Evolutionary conservation across 1,140 invertebrate species (phyloP).

Genomic region (Theocolax elegans): DNA sequence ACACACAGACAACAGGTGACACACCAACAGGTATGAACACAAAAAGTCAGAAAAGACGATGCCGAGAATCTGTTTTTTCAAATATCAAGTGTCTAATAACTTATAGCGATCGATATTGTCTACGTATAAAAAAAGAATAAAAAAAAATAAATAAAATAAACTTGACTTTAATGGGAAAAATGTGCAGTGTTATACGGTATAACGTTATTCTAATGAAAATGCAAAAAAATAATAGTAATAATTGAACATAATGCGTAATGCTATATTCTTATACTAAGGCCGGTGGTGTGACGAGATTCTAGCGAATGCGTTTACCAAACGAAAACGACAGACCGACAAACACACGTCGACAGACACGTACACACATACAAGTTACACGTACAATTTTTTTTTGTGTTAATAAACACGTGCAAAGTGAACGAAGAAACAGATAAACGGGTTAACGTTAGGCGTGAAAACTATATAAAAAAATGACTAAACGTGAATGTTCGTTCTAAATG

Average conservation of each 20-base stretch:
- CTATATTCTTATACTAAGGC: constrained; percentile 61
- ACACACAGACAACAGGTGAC: neutral
- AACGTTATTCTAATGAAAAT: constrained; percentile 49
- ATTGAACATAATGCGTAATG: constrained; percentile 55
- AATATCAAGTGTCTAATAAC: constrained; percentile 66
- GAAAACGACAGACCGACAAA: neutral
- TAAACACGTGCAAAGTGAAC: neutral
- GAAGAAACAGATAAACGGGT: neutral
- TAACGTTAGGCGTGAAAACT: neutral
- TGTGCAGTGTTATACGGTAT: constrained; percentile 40
- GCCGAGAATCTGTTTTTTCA: constrained; percentile 60
- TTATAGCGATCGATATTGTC: constrained; percentile 64
- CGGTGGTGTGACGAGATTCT: neutral
- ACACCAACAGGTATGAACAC: constrained; percentile 9
- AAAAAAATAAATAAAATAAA: constrained; percentile 60
- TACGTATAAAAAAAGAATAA: constrained; percentile 57
- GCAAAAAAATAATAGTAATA: constrained; percentile 61
- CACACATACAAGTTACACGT: neutral
- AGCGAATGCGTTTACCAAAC: too few relatives aligned
- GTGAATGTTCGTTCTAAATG: neutral
- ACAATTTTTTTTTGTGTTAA: constrained; percentile 1
- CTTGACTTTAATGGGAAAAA: constrained; percentile 5
- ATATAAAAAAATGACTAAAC: neutral
- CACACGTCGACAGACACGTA: neutral
- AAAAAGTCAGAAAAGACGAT: constrained; percentile 49